Base-by-base conservation (phyloP, 2,797 vertebrate genomes). In the Phylloscopus collybita region DNA sequence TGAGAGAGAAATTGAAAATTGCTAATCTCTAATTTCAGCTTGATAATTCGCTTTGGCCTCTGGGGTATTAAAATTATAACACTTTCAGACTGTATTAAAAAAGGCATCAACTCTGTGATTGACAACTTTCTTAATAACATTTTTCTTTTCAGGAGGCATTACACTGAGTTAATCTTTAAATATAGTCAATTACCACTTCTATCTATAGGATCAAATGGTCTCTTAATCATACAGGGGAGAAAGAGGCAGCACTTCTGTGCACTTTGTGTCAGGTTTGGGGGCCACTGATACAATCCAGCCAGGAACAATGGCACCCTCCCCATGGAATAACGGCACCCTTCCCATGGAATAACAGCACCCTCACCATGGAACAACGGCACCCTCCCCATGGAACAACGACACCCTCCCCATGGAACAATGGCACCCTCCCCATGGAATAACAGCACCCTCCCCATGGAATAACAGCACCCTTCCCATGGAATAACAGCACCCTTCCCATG, bases 151-250 rank as follows among this genome's bases (percentile, higher is more conserved):
- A 90, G 90, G 85, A 96, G 81, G 56, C 89, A 96, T 96, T 93
- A 82, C 51, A 78, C 56, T 56, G 82, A 86, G 92, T 94, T 97
- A 96, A 97, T 97, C 92, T 96, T 96, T 96, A 97, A 96, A 94
- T 96, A 82, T 82, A 97, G 94, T 85, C 92, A 96, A 97, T 97
- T 90, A 94, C 49, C 5, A 7, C 73, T 79, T 95, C 94, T 95
- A 85, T 95, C 93, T 95, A 47, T 75, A 85, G 95, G 90, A 95
- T 96, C 96, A 95, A 96, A 95, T 82, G 54, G 53, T 93, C 71
- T 80, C 57, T 80, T 79, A 83, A 91, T 78, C 65, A 62, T 38
- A 34, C 6, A 20, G 38, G 50, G 53, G n/a, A 70, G 76, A 36
- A 92, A 78, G 87, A 95, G 88, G 38, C 73, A 53, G 27, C 79